Evolutionary conservation across 2,888 invertebrate species (phyloP).

Genomic region (Parelbella ahira): DNA sequence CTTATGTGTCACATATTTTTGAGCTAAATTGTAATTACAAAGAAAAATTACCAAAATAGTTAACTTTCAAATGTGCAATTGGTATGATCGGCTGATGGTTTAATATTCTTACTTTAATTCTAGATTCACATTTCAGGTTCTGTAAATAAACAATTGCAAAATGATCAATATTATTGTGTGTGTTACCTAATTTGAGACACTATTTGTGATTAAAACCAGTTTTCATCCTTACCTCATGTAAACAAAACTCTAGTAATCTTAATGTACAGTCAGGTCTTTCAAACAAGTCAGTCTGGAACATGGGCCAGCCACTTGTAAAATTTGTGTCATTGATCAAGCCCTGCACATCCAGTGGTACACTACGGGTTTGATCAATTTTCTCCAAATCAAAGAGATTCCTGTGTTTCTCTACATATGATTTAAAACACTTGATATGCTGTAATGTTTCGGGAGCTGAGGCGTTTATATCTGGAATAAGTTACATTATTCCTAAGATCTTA

Average conservation of each 20-base stretch:
- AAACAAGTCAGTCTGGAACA: conserved; percentile 83
- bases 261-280: conserved; percentile 85
- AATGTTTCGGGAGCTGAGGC: conserved; percentile 42
- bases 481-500: no score
- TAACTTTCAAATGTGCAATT: conserved; percentile 85
- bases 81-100: conserved; percentile 84
- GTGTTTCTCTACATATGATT: conserved; percentile 57
- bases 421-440: conserved; percentile 45
- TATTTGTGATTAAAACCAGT: no score
- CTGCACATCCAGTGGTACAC: conserved; percentile 81
- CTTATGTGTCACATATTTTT: no score
- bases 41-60: conserved; percentile 85
- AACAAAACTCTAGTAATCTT: conserved; percentile 86
- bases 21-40: no score
- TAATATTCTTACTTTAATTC: conserved; percentile 61
- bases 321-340: conserved; percentile 76
- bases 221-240: conserved; percentile 86
- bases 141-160: conserved; percentile 46
- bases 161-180: no score
- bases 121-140: conserved; percentile 65
- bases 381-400: conserved; percentile 71
- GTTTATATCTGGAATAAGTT: conserved; percentile 13
- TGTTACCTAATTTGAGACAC: no score
- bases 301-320: conserved; percentile 82
- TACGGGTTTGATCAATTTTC: conserved; percentile 80